These are phyloP conservation scores for Branchinecta lindahli DNA, from an alignment of 1,140 invertebrate species.

Conservation along the genomic window DNA sequence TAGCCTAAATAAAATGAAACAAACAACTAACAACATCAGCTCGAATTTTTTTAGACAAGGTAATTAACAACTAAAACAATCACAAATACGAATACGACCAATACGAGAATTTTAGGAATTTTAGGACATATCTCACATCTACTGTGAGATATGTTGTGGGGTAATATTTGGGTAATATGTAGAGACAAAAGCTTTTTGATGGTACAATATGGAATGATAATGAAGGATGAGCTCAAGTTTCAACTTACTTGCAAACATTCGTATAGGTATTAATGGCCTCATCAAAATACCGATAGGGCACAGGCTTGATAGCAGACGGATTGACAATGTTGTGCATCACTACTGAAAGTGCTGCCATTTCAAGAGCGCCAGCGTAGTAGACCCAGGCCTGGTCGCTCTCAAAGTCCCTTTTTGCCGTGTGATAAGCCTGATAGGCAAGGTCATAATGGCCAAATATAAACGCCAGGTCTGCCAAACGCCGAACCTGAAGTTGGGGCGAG, in stretches of 20 bases:
- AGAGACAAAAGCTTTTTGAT: too few species aligned
- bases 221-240: background rate
- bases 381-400: constrained; percentile 90
- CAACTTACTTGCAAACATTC: constrained; percentile 60
- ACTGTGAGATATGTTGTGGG: too few species aligned
- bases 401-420: constrained; percentile 90
- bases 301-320: constrained; percentile 25
- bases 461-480: constrained; percentile 82
- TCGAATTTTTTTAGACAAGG: too few species aligned
- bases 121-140: too few species aligned
- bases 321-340: constrained; percentile 70
- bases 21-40: too few species aligned
- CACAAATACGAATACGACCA: too few species aligned
- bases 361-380: constrained; percentile 84
- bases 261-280: constrained; percentile 78
- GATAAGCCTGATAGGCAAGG: constrained; percentile 81
- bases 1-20: too few species aligned
- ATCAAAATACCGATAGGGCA: constrained; percentile 68
- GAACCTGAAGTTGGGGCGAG: constrained; percentile 78
- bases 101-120: too few species aligned
- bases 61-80: too few species aligned
- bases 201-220: too few species aligned
- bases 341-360: constrained; percentile 84
- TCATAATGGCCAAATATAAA: constrained; percentile 92
- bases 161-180: too few species aligned